Evolutionary conservation across 2,113 vertebrate species (phyloP), one percentile per base, ranked within the genome.

Genomic region (Nerophis lumbriciformis): DNA sequence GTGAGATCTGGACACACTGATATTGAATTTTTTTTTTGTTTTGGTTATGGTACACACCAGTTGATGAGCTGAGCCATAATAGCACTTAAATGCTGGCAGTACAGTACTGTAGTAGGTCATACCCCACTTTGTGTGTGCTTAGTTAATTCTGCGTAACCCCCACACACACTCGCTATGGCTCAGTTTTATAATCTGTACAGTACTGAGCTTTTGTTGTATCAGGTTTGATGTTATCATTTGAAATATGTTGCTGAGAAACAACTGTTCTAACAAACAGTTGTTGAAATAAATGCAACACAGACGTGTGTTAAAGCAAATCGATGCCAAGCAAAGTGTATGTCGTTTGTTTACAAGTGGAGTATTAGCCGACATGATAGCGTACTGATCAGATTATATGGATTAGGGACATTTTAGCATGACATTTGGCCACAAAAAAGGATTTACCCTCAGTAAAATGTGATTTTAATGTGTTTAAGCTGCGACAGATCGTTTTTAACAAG

Each of bases 331-430:
- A 64, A 68, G 51, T 28, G 19, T 16, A 49, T 15, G 21, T 59
- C 48, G 13, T 59, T 38, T 59, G 28, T 62, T 76, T 44, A 62
- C 71, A 73, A 50, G 53, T 35, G 61, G 15, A 68, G 42, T 35
- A 39, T 63, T 7, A 35, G 48, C 58, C 47, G 44, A 50, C 55
- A 53, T 58, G 57, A 63, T 59, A 53, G 58, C 56, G 49, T 51
- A 67, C 54, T 67, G 54, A 73, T 73, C 53, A 73, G 65, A 80
- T 76, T 77, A 80, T 64, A 10, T 56, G 70, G 81, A 83, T 83
- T 80, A 76, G 73, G 59, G 14, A 54, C 4, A 44, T 65, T 66
- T 75, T 85, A 68, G 52, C 57, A 63, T 11, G 59, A 65, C 35
- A 73, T 65, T 75, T 78, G 51, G 48, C 51, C 7, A 13, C 44